A percentile compares a stretch with the other conserved stretches of the same genome.
These are phyloP conservation scores for Machimus rusticus DNA, from an alignment of 2,888 invertebrate genomes.

Conservation along the genomic window DNA sequence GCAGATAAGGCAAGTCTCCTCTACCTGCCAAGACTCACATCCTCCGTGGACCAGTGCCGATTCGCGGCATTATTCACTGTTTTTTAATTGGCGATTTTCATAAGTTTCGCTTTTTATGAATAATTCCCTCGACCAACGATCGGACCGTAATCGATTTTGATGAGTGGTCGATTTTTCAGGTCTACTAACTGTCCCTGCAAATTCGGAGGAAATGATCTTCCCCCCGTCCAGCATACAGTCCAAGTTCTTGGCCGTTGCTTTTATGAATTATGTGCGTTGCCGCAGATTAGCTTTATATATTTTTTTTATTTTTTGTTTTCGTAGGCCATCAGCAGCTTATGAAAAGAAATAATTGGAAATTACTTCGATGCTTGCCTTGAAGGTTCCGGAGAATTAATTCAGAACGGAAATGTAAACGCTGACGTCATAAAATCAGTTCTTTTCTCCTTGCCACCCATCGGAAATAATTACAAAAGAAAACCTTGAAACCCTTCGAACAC, in stretches of 20 bases:
- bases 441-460: not conserved
- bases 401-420: not conserved
- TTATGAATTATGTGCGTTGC: not conserved
- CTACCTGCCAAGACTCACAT: not conserved
- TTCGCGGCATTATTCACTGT: not conserved
- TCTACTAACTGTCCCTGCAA: not conserved
- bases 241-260: not conserved
- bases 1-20: not conserved
- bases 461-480: not conserved
- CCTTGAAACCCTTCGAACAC: not conserved
- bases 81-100: slow-evolving; percentile 34
- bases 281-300: not conserved
- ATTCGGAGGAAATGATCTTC: not conserved
- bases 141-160: slow-evolving; percentile 9
- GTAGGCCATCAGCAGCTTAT: not conserved
- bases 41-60: not conserved
- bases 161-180: not conserved
- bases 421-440: not conserved
- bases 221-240: not conserved
- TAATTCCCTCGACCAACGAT: not conserved
- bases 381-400: not conserved
- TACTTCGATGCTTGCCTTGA: not conserved
- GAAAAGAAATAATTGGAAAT: not conserved
- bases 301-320: not conserved
- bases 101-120: slow-evolving; percentile 33